Conservation (phyloP, 2,113 vertebrate species). For the Boleophthalmus pectinirostris region DNA sequence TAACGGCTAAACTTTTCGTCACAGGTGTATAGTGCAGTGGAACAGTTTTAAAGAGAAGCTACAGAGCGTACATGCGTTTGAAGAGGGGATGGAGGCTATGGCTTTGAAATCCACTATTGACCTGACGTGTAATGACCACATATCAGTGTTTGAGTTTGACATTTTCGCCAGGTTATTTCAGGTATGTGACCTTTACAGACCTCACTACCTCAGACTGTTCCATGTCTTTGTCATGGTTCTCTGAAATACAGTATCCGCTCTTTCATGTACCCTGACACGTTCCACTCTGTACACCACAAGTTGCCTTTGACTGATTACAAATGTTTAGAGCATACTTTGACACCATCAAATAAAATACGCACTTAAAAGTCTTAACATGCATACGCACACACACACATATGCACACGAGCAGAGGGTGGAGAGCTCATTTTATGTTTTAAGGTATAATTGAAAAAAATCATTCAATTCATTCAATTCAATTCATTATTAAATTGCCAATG, state of each 20-base stretch:
- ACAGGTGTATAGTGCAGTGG: slow-evolving; percentile 86
- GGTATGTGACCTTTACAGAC: slow-evolving; percentile 64
- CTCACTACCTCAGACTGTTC: neutral
- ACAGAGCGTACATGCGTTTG: slow-evolving; percentile 72
- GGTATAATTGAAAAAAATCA: too few species aligned
- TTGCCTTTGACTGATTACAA: neutral
- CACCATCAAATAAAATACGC: too few species aligned
- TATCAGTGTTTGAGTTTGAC: slow-evolving; percentile 91
- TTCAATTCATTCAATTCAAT: too few species aligned
- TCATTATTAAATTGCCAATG: too few species aligned
- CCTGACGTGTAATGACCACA: slow-evolving; percentile 84
- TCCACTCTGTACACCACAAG: neutral
- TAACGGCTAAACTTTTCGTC: neutral
- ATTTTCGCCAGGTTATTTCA: slow-evolving; percentile 89
- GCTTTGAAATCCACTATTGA: slow-evolving; percentile 86
- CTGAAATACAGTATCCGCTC: neutral
- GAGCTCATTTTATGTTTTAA: too few species aligned
- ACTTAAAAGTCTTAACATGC: too few species aligned
- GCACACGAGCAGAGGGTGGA: too few species aligned
- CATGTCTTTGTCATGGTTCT: neutral
- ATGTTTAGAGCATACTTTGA: neutral
- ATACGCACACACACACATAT: too few species aligned
- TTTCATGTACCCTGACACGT: neutral
- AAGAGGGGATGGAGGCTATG: slow-evolving; percentile 78
- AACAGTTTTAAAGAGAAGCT: slow-evolving; percentile 76